Percentiles rank a stretch among this genome's conserved stretches.
These are phyloP conservation scores for Drosophila bocqueti DNA, from an alignment of 1,140 invertebrate species.

Conservation along the genomic window DNA sequence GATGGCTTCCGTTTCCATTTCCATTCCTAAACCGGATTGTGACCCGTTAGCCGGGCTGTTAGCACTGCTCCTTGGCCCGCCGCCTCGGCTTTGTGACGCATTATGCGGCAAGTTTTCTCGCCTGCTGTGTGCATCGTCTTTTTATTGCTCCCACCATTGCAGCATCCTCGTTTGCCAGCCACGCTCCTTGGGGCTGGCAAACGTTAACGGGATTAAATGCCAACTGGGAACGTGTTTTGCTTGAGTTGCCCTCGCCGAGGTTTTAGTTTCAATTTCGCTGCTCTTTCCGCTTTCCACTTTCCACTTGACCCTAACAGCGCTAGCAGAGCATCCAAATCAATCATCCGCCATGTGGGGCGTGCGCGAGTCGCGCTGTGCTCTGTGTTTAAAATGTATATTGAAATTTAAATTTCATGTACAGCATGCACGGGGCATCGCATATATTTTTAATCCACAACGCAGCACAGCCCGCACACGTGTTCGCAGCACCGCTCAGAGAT, in stretches of 20 bases:
- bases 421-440: constrained; percentile 20
- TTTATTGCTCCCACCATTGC: constrained; percentile 29
- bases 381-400: constrained; percentile 29
- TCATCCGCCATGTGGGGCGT: constrained; percentile 64
- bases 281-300: neutral
- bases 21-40: constrained; percentile 3
- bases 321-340: constrained; percentile 49
- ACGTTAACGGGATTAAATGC: constrained; percentile 60
- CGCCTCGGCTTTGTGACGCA: constrained; percentile 53
- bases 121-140: constrained; percentile 56
- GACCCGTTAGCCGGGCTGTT: constrained; percentile 15
- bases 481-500: constrained; percentile 26
- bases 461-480: constrained; percentile 14
- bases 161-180: neutral
- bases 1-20: constrained; percentile 24
- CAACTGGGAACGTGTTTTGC: constrained; percentile 45
- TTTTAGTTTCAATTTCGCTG: constrained; percentile 15
- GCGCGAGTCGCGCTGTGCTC: constrained; percentile 13
- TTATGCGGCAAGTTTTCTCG: constrained; percentile 65
- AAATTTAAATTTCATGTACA: constrained; percentile 55
- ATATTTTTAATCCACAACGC: constrained; percentile 34
- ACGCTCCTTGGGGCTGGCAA: constrained; percentile 1
- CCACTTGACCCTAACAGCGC: constrained; percentile 1
- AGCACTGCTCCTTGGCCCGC: constrained; percentile 20
- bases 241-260: constrained; percentile 1